phyloP scores from a whole-genome alignment of 1,140 invertebrate genomes.

The Leucophenga varia region DNA sequence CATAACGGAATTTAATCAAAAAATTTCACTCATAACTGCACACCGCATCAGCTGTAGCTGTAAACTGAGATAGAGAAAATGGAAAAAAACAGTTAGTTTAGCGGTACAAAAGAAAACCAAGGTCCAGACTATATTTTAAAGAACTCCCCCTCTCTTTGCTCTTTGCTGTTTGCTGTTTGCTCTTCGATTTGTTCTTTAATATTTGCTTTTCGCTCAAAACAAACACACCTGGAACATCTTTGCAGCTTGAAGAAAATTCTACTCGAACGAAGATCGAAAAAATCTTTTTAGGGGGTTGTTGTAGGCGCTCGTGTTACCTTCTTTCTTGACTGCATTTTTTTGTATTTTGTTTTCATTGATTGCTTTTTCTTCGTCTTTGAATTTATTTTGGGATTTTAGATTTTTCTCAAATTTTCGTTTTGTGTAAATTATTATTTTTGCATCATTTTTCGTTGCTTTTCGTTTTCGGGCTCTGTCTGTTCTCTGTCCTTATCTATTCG shows the following conservation, averaged over 20 bases:
- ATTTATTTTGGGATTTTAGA: slow-evolving; percentile 32
- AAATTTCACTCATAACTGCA: slow-evolving; percentile 43
- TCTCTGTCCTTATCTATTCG: slow-evolving; percentile 18
- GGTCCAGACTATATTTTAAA: too few relatives aligned
- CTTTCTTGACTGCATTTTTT: too few relatives aligned
- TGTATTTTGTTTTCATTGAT: too few relatives aligned
- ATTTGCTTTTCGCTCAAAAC: too few relatives aligned
- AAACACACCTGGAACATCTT: slow-evolving; percentile 36
- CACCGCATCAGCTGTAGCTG: background rate
- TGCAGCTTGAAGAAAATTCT: too few relatives aligned
- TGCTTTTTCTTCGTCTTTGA: background rate
- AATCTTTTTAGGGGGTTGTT: slow-evolving; percentile 2
- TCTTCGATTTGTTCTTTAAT: too few relatives aligned
- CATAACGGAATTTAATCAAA: too few relatives aligned
- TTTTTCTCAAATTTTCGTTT: slow-evolving; percentile 33
- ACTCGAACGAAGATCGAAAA: too few relatives aligned
- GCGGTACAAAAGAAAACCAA: background rate
- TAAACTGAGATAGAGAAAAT: too few relatives aligned
- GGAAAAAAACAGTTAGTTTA: slow-evolving; percentile 15
- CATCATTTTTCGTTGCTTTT: slow-evolving; percentile 39
- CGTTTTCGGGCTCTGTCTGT: slow-evolving; percentile 20
- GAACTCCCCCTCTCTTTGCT: too few relatives aligned
- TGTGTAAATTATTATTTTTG: slow-evolving; percentile 38
- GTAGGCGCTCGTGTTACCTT: slow-evolving; percentile 23
- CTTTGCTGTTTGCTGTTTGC: too few relatives aligned